phyloP scores from a whole-genome alignment of 2,797 vertebrate species.

The Nannoperca australis region DNA sequence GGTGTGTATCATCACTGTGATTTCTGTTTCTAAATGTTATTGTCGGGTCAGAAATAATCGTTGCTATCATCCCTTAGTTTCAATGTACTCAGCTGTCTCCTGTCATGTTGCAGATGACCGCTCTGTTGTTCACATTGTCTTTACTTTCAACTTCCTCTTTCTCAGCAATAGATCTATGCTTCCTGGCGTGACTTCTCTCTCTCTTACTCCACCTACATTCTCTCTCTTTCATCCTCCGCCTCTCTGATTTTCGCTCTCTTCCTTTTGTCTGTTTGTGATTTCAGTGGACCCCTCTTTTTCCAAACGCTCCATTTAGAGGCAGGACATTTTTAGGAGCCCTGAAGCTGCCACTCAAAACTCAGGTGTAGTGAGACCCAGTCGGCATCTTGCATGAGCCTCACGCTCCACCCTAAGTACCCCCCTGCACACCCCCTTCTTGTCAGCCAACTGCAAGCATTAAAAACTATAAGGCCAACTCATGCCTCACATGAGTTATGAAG shows the following conservation, averaged over 20 bases:
- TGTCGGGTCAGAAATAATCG: background rate
- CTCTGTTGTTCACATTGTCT: conserved; percentile 65
- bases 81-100: conserved; percentile 23
- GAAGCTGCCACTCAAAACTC: conserved; percentile 91
- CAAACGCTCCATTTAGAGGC: conserved; percentile 93
- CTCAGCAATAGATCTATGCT: conserved; percentile 57
- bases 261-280: conserved; percentile 91
- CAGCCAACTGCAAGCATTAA: conserved; percentile 66
- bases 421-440: conserved; percentile 30
- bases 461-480: conserved; percentile 81
- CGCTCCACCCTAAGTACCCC: conserved; percentile 35
- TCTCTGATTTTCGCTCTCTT: conserved; percentile 66
- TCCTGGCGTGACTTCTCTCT: conserved; percentile 63
- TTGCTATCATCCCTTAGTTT: conserved; percentile 7
- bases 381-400: conserved; percentile 92
- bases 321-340: conserved; percentile 91
- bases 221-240: conserved; percentile 44
- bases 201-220: conserved; percentile 3
- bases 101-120: conserved; percentile 38
- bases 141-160: conserved; percentile 63
- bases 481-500: conserved; percentile 82
- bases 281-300: conserved; percentile 95
- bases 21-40: conserved; percentile 10
- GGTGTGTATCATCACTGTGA: background rate
- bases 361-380: conserved; percentile 91